These are phyloP conservation scores for Myotis yumanensis DNA, from an alignment of 2,113 vertebrate species.

Conservation along the genomic window DNA sequence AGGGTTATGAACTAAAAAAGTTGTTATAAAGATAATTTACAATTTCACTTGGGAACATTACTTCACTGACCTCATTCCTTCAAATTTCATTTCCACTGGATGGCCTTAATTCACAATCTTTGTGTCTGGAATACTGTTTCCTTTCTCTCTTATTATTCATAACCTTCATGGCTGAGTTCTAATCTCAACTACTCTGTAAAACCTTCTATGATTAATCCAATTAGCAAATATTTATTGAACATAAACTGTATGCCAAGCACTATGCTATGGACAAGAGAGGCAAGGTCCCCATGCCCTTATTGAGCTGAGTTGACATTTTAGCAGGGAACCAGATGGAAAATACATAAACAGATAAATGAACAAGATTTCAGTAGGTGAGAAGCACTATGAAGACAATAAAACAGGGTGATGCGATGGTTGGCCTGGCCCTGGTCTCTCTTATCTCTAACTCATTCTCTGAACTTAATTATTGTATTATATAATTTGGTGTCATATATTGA, in stretches of 20 bases:
- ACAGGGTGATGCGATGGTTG: background rate
- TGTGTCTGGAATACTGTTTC: background rate
- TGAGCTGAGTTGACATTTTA: background rate
- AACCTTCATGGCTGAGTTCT: background rate
- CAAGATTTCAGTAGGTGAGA: conserved; percentile 21
- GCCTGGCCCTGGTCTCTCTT: background rate
- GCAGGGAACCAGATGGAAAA: conserved; percentile 48
- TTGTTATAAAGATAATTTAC: background rate
- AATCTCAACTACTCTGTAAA: background rate
- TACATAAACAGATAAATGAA: conserved; percentile 45
- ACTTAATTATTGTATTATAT: conserved; percentile 20
- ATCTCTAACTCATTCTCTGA: background rate
- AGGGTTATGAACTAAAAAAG: background rate
- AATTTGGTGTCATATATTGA: background rate
- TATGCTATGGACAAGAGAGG: background rate
- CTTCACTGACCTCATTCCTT: background rate
- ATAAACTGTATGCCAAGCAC: background rate
- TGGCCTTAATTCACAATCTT: background rate
- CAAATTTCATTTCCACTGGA: background rate
- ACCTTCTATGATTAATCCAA: background rate
- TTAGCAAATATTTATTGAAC: conserved; percentile 11
- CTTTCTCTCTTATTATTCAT: background rate
- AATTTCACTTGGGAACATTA: background rate
- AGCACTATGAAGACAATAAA: background rate
- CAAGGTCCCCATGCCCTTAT: background rate